Evolutionary conservation across 2,888 invertebrate genomes (phyloP).

Genomic region (Drosophila falleni): DNA sequence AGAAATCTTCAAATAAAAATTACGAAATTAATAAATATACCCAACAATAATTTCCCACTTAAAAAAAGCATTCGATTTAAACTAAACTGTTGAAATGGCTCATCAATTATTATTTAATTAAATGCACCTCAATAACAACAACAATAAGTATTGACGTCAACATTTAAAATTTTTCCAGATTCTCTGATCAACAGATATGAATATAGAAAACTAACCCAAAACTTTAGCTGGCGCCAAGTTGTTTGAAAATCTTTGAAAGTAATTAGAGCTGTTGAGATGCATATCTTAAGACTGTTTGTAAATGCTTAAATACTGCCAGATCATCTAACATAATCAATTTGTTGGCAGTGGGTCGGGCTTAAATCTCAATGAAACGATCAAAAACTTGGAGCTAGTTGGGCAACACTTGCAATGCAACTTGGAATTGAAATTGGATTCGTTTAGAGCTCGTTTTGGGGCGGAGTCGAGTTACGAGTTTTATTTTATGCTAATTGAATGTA

Average conservation of each 20-base stretch:
- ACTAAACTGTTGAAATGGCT: slow-evolving; percentile 27
- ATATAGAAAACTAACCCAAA: slow-evolving; percentile 25
- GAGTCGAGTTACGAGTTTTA: slow-evolving; percentile 31
- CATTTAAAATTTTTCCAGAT: slow-evolving; percentile 17
- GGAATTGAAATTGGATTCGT: slow-evolving; percentile 14
- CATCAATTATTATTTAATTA: slow-evolving; percentile 44
- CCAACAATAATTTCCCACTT: slow-evolving; percentile 2
- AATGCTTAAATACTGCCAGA: slow-evolving; percentile 24
- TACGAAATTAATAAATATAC: slow-evolving; percentile 14
- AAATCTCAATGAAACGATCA: slow-evolving; percentile 36
- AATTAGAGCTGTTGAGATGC: slow-evolving; percentile 67
- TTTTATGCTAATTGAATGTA: slow-evolving; percentile 44
- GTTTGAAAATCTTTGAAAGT: slow-evolving; percentile 49
- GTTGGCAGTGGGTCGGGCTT: background rate
- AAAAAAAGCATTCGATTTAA: slow-evolving; percentile 10
- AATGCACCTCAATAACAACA: slow-evolving; percentile 47
- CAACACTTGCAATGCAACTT: slow-evolving; percentile 26
- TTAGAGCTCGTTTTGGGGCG: slow-evolving; percentile 33
- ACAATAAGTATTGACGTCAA: slow-evolving; percentile 28
- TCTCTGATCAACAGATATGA: slow-evolving; percentile 20
- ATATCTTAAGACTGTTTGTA: slow-evolving; percentile 23
- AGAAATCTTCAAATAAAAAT: slow-evolving; percentile 9
- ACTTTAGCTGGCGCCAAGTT: slow-evolving; percentile 63
- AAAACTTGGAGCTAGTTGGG: slow-evolving; percentile 3
- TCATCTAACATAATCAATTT: slow-evolving; percentile 21